Evolutionary conservation across 1,140 invertebrate species (phyloP).

Genomic region (Apis florea): DNA sequence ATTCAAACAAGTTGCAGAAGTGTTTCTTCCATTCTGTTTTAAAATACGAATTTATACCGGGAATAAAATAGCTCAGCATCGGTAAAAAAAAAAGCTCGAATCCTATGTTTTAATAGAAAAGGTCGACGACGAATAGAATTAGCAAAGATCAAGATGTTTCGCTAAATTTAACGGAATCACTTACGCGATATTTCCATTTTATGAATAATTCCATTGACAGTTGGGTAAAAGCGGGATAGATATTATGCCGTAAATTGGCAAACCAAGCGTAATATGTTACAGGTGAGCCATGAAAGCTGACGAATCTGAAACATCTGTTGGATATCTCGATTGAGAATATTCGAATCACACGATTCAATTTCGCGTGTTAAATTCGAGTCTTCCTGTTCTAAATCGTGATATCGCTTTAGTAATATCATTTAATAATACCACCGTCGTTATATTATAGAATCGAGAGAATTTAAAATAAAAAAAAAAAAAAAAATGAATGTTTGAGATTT

Average conservation of each 20-base stretch:
- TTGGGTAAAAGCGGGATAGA: not conserved
- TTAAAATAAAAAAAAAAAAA: no score
- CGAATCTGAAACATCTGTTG: not conserved
- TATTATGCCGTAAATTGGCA: not conserved
- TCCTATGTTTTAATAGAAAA: not conserved
- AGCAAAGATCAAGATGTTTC: not conserved
- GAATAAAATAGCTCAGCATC: not conserved
- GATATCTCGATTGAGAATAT: not conserved
- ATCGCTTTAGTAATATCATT: no score
- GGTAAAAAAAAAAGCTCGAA: no score
- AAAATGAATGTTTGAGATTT: no score
- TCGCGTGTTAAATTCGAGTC: no score
- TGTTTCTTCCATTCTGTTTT: not conserved
- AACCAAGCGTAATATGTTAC: not conserved
- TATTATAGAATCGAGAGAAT: no score
- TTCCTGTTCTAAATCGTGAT: no score
- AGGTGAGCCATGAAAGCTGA: not conserved
- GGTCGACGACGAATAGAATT: not conserved
- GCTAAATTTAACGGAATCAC: slow-evolving; percentile 5
- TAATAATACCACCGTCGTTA: no score
- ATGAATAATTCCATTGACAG: slow-evolving; percentile 4
- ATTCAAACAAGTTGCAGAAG: no score
- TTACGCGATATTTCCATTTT: not conserved
- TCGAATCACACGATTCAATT: no score
- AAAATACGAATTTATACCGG: not conserved